Conservation (phyloP, 2,888 invertebrate genomes). For the Agrilus biguttatus region DNA sequence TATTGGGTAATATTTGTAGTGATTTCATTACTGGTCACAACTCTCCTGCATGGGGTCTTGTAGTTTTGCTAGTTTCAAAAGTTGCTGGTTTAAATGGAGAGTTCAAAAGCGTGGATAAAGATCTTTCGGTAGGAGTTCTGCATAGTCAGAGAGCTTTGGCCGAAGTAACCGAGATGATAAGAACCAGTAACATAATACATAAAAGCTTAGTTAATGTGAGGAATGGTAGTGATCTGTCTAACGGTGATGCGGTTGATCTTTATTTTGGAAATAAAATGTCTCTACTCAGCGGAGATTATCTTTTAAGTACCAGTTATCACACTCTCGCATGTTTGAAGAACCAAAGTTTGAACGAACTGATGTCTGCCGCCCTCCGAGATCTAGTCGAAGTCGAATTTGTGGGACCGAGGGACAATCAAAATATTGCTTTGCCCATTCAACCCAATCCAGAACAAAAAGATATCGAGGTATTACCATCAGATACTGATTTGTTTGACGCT, state of each 20-base stretch:
- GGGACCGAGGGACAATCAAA: conserved; percentile 67
- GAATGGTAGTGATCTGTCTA: conserved; percentile 30
- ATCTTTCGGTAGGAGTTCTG: conserved; percentile 66
- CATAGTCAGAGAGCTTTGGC: conserved; percentile 79
- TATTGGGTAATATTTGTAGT: no score
- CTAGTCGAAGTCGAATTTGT: conserved; percentile 80
- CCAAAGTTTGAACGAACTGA: conserved; percentile 69
- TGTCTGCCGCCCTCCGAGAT: conserved; percentile 76
- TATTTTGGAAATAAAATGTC: conserved; percentile 91
- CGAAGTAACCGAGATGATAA: conserved; percentile 90
- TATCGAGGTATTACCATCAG: conserved; percentile 7
- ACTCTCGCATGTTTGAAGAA: conserved; percentile 68
- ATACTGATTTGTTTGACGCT: no score
- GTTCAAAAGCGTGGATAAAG: conserved; percentile 66
- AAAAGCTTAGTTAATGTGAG: conserved; percentile 58
- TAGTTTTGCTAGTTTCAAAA: conserved; percentile 79
- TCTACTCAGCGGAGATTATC: conserved; percentile 74
- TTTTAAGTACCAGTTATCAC: conserved; percentile 76
- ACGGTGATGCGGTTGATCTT: conserved; percentile 50
- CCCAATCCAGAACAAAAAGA: conserved; percentile 27
- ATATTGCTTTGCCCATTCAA: conserved; percentile 61
- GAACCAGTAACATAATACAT: conserved; percentile 80
- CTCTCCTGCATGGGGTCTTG: conserved; percentile 54
- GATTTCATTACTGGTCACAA: no score
- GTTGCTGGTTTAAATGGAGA: conserved; percentile 68